Evolutionary conservation across 2,113 vertebrate genomes (phyloP).

Genomic region (Prolemur simus): DNA sequence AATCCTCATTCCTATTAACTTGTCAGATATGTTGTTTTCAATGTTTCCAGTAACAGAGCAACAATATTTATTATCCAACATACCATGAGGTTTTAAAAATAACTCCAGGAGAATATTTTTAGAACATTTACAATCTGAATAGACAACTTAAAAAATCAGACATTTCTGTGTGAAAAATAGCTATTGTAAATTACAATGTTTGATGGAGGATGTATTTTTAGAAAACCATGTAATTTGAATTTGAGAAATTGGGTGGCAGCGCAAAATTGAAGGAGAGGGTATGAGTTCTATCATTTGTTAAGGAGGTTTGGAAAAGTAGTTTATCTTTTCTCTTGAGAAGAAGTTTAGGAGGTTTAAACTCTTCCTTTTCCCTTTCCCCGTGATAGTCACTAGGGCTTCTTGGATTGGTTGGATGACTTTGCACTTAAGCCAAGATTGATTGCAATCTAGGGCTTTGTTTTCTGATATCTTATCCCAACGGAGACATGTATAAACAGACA

Average conservation of each 20-base stretch:
- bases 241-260: constrained; percentile 21
- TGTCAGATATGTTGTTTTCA: constrained; percentile 65
- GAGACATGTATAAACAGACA: constrained; percentile 79
- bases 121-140: constrained; percentile 63
- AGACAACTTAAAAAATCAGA: constrained; percentile 66
- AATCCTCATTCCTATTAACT: constrained; percentile 66
- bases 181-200: constrained; percentile 58
- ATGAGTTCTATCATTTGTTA: not conserved
- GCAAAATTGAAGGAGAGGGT: not conserved
- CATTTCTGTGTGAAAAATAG: constrained; percentile 65
- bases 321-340: constrained; percentile 73
- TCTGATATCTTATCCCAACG: constrained; percentile 81
- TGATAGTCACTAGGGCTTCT: constrained; percentile 68
- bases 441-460: constrained; percentile 82
- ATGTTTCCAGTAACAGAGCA: constrained; percentile 68
- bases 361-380: constrained; percentile 59
- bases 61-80: constrained; percentile 73
- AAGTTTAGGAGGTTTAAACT: constrained; percentile 63
- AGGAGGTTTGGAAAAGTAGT: not conserved
- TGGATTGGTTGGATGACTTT: constrained; percentile 74
- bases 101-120: constrained; percentile 67
- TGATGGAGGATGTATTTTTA: constrained; percentile 69
- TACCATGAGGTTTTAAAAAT: constrained; percentile 70
- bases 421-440: constrained; percentile 78
- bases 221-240: constrained; percentile 56